Conservation (phyloP, 2,113 vertebrate species). For the Bothrops jararaca region DNA sequence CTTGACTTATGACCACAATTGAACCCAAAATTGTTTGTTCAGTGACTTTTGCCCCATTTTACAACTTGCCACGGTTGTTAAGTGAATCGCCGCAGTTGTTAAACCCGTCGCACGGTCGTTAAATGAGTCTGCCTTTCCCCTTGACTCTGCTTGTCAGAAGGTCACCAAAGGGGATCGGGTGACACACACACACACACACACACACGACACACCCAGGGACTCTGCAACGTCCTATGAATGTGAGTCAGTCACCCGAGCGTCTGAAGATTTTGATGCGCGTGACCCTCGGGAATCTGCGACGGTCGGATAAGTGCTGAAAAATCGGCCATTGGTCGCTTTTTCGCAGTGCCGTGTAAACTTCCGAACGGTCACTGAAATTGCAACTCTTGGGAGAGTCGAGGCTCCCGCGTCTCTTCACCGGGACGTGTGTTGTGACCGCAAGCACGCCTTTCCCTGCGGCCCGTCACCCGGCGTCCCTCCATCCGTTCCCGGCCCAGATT, state of each 20-base stretch:
- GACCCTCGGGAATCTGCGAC: fast-evolving
- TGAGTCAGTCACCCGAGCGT: neutral
- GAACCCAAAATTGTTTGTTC: neutral
- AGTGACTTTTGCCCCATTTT: neutral
- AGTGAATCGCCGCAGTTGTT: neutral
- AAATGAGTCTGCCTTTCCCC: no score
- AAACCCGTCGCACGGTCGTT: no score
- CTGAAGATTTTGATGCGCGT: neutral
- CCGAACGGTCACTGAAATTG: neutral
- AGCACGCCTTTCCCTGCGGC: fast-evolving
- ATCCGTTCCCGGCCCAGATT: fast-evolving
- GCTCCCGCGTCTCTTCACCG: neutral
- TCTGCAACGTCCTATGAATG: neutral
- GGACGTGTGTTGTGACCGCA: neutral
- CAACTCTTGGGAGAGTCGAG: no score
- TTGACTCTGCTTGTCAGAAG: no score
- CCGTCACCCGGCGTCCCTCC: no score
- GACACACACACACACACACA: no score
- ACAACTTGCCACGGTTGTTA: neutral
- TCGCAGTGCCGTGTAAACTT: neutral
- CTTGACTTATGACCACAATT: neutral
- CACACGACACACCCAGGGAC: fast-evolving
- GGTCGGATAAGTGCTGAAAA: no score
- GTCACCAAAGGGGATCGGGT: no score
- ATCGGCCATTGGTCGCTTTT: no score